Evolutionary conservation across 2,888 invertebrate species (phyloP), one percentile per base, ranked within the genome.

Genomic region (Ryuthela nishihirai): DNA sequence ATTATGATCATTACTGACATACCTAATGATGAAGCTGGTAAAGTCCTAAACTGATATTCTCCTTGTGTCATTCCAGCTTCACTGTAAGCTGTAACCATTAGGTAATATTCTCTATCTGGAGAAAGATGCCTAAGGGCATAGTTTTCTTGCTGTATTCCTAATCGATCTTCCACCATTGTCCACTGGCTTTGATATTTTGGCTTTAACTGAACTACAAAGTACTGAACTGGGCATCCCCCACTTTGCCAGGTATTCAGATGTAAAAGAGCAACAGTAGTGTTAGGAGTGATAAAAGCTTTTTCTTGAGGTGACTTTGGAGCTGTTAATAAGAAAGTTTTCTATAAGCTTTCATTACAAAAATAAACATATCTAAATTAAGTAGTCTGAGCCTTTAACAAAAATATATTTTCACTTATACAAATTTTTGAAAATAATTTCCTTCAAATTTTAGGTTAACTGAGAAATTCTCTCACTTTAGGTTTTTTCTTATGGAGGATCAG

Each of bases 301-400:
- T 69, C 71, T 39, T 72, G 70, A 12, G 72, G 65, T 1, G 74
- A 72, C 66, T 68, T 69, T 12, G 75, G 74, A 25, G 69, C 74
- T 74, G 67, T 12, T 20, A 24, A 25, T 32, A n/a, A n/a, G n/a
- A n/a, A n/a, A n/a, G n/a, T n/a, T n/a, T n/a, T n/a, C n/a, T n/a
- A n/a, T n/a, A n/a, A n/a, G n/a, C n/a, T n/a, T n/a, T n/a, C n/a
- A n/a, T n/a, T n/a, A n/a, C n/a, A n/a, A n/a, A n/a, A n/a, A n/a
- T n/a, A n/a, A n/a, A n/a, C n/a, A n/a, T n/a, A n/a, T n/a, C n/a
- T n/a, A n/a, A n/a, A n/a, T n/a, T n/a, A n/a, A n/a, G n/a, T n/a
- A n/a, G n/a, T n/a, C n/a, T n/a, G n/a, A n/a, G n/a, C n/a, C n/a
- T n/a, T n/a, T n/a, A n/a, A n/a, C n/a, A n/a, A n/a, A n/a, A n/a